phyloP scores from a whole-genome alignment of 2,113 vertebrate genomes.

The Anguilla japonica region DNA sequence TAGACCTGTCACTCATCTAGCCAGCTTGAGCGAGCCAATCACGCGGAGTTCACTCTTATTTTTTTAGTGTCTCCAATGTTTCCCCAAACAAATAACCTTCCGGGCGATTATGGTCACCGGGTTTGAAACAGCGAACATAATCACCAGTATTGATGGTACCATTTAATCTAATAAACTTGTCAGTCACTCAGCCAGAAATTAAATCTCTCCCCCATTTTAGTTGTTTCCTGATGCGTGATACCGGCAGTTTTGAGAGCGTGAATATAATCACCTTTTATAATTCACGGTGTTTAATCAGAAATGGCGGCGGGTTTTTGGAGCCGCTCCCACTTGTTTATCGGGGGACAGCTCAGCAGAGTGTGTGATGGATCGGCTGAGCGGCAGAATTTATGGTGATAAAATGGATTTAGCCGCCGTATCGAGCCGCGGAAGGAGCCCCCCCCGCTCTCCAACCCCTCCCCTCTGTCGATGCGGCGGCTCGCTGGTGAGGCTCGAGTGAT shows the following conservation, averaged over 20 bases:
- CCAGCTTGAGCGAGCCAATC: not conserved
- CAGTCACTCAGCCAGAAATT: not conserved
- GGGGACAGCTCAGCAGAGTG: not conserved
- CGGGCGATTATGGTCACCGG: not conserved
- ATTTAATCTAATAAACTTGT: not conserved
- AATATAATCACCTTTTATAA: not conserved
- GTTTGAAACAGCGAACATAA: not conserved
- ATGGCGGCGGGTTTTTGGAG: not conserved
- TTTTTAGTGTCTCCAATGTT: too few relatives aligned
- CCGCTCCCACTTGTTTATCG: not conserved
- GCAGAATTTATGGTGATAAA: not conserved
- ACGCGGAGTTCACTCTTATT: too few relatives aligned
- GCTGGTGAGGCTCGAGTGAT: not conserved
- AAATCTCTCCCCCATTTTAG: too few relatives aligned
- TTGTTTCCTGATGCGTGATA: too few relatives aligned
- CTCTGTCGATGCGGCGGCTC: not conserved
- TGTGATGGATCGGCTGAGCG: not conserved
- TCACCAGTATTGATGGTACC: not conserved
- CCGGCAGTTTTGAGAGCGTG: not conserved
- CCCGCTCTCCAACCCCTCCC: not conserved
- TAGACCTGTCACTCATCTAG: not conserved
- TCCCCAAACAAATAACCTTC: too few relatives aligned
- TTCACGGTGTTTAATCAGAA: not conserved
- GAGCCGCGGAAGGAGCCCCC: not conserved
- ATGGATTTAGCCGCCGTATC: not conserved